Evolutionary conservation across 1,140 invertebrate species (phyloP), one percentile per base, ranked within the genome.

Genomic region (Phocides pigmalion): DNA sequence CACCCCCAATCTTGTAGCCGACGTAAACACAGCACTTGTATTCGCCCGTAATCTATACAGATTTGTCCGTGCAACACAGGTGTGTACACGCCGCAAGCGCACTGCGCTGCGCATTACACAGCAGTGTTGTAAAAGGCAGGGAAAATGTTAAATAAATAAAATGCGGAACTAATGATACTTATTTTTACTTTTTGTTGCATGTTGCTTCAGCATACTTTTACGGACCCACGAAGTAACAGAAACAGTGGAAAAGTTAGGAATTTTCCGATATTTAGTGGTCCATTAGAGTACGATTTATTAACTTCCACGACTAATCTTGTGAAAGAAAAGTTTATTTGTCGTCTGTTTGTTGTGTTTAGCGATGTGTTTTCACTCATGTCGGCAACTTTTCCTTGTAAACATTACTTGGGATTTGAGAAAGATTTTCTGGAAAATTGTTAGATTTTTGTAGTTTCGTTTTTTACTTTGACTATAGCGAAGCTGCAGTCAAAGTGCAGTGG

Each of bases 261-360:
- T 22, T 22, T 47, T 47, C 46, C n/a, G 46, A 25, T 25, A 47
- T 47, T 47, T 14, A 4, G 19, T 20, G 46, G 19, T 47, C 16
- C 19, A n/a, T 20, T 47, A 12, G n/a, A 12, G n/a, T n/a, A 47
- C 22, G 14, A 47, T 47, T 47, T 14, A 22, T 47, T 25, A 47
- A 25, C 4, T 47, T 12, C 0, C 14, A 20, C 25, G 25, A 47
- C 17, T 47, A 25, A 25, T 47, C 22, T 11, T 11, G 11, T 4
- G 20, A 47, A n/a, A 46, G 42, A 0, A 20, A 12, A 47, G 46
- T 47, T 42, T 25, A 25, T 25, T 47, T 47, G 11, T 25, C 46
- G 20, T 39, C n/a, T 47, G 20, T 47, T 47, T 32, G 28, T 47
- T 47, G 46, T 47, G 28, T 22, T 49, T 25, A 25, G 20, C 11